Evolutionary conservation across 2,888 invertebrate genomes (phyloP), one percentile per base, ranked within the genome.

Genomic region (Tuta absoluta): DNA sequence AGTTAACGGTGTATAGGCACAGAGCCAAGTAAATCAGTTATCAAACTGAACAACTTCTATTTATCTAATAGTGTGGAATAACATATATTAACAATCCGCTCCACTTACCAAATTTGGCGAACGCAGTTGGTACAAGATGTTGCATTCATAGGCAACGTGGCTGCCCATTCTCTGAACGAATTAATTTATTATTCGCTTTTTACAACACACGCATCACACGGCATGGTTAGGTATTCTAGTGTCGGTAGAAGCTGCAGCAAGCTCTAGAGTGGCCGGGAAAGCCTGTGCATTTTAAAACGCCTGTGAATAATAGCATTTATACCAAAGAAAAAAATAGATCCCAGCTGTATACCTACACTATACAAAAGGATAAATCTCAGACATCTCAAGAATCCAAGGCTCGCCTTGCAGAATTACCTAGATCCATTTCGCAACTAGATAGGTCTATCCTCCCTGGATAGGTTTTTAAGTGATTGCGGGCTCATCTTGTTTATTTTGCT

Each of bases 401-500:
- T 51, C 21, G 12, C 51, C 23, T 51, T 23, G 21, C 51, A 51
- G 51, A 51, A 51, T 19, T 49, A 49, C 41, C 41, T 41, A 41
- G 51, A 51, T 19, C 21, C 51, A 21, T 51, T 23, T 41, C 12
- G 41, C n/a, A n/a, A n/a, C 41, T 41, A n/a, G 41, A 41, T 41
- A n/a, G 41, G 41, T 41, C 28, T 59, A 41, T 24, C 12, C 41
- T 12, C 62, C 24, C 28, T 17, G 62, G 72, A 64, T 66, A 71
- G 69, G 69, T 71, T 72, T 21, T 33, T 80, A 80, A 80, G 78
- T 79, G 77, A 80, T 80, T 80, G 79, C 77, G 65, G 58, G 71
- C 68, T 75, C 76, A 74, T 74, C 74, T 69, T 66, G 72, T 77
- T 76, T 74, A 70, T 68, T 67, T 63, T 63, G 63, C 70, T 72